Evolutionary conservation across 2,113 vertebrate species (phyloP).

Genomic region (Rhineura floridana): DNA sequence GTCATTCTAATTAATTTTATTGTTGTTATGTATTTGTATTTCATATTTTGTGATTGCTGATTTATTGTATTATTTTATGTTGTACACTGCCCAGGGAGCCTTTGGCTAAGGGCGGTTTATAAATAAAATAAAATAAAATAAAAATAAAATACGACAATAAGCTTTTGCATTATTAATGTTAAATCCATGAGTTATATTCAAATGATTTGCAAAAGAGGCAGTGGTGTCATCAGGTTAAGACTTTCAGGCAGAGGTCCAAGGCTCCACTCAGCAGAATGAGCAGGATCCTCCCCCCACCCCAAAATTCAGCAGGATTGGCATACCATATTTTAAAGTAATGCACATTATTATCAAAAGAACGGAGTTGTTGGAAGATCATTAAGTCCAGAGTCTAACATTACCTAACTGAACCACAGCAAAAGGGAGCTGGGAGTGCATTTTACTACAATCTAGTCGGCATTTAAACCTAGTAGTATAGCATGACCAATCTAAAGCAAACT

Average conservation of each 20-base stretch:
- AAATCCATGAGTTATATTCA: conserved; percentile 15
- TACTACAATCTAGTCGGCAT: conserved; percentile 23
- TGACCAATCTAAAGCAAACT: neutral
- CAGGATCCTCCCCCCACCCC: no score
- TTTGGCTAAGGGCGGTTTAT: no score
- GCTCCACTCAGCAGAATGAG: neutral
- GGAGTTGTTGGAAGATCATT: no score
- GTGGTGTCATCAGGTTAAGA: neutral
- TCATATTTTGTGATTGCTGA: no score
- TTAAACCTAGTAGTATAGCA: conserved; percentile 10
- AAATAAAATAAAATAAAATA: conserved; percentile 13
- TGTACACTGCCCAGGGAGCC: no score
- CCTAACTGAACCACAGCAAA: neutral
- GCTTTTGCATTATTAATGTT: neutral
- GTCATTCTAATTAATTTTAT: no score
- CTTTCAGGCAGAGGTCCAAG: neutral
- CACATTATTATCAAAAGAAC: no score
- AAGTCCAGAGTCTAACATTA: no score
- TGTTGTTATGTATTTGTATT: no score
- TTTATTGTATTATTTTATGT: no score
- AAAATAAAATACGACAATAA: neutral
- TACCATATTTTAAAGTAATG: neutral
- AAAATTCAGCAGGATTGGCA: neutral
- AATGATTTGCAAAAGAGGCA: neutral
- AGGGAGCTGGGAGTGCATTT: neutral